Evolutionary conservation across 2,113 vertebrate genomes (phyloP), one percentile per base, ranked within the genome.

Genomic region (Caranx melampygus): DNA sequence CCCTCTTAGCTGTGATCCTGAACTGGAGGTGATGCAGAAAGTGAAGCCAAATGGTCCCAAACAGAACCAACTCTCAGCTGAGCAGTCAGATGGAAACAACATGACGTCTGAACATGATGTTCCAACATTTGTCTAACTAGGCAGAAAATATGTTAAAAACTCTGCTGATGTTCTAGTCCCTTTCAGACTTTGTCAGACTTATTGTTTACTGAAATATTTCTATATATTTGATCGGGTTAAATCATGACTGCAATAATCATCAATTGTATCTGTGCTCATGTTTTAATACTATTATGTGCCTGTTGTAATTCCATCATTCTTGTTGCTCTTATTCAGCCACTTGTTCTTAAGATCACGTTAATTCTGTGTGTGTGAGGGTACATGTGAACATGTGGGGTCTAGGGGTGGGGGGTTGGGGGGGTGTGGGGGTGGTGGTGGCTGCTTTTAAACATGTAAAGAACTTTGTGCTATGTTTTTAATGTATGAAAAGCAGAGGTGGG

Each of bases 1-100:
- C 72, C 76, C 57, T 52, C 35, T 1, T 26, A 26, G 67, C 71
- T 59, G 57, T 76, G 70, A 84, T 15, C 74, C 75, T 60, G 84
- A 68, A 78, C 81, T 52, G 18, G 73, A 82, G 72, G 69, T 75
- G 82, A 85, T 37, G 67, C 72, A 64, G 81, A 60, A 82, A 85
- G 62, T 79, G 84, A 82, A 82, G 75, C 73, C 84, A 65, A 81
- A 81, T 84, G 81, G 37, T 2, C 70, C 74, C 0, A 8, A 79
- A 79, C 75, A 45, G 54, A 63, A 59, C 20, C 15, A 54, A 54
- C 52, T 21, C 18, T 9, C 34, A 59, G 33, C 51, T 26, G 3
- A 20, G 40, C 61, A 21, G 64, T 44, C 79, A 79, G 67, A 34
- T 85, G 82, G 57, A 12, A 49, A 26, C 51, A 11, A 33, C 69